Conservation (phyloP, 2,888 invertebrate genomes). For the Entomobrya multifasciata region DNA sequence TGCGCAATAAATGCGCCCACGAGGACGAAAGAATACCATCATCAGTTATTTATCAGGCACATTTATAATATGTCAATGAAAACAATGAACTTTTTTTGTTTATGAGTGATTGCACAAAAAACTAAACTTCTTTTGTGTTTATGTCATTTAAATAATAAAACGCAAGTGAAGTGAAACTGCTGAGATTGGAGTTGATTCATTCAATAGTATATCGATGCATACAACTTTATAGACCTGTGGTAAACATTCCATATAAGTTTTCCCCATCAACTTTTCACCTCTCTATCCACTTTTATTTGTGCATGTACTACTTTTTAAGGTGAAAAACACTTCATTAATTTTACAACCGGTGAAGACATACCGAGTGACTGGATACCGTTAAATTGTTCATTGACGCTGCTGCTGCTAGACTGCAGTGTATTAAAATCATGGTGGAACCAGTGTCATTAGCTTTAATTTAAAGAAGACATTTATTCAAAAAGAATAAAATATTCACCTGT, state of each 20-base stretch:
- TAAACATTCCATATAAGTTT: too few relatives aligned
- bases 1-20: too few relatives aligned
- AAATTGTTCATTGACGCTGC: not conserved
- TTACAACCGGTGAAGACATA: constrained; percentile 10
- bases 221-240: too few relatives aligned
- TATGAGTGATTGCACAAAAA: constrained; percentile 46
- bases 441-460: constrained; percentile 1
- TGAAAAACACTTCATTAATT: constrained; percentile 33
- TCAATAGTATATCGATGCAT: too few relatives aligned
- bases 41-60: not conserved
- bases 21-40: too few relatives aligned
- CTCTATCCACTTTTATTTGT: too few relatives aligned
- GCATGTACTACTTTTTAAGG: constrained; percentile 9
- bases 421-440: constrained; percentile 37
- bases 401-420: not conserved
- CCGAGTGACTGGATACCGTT: constrained; percentile 4
- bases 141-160: constrained; percentile 23
- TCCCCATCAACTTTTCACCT: constrained; percentile 1
- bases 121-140: not conserved
- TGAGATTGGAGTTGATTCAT: not conserved
- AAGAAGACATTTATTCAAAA: not conserved
- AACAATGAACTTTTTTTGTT: constrained; percentile 58
- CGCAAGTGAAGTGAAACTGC: not conserved
- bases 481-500: constrained; percentile 6
- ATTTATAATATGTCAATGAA: constrained; percentile 46